Conservation (phyloP, 2,888 invertebrate genomes). For the Ormyrus rosae region DNA sequence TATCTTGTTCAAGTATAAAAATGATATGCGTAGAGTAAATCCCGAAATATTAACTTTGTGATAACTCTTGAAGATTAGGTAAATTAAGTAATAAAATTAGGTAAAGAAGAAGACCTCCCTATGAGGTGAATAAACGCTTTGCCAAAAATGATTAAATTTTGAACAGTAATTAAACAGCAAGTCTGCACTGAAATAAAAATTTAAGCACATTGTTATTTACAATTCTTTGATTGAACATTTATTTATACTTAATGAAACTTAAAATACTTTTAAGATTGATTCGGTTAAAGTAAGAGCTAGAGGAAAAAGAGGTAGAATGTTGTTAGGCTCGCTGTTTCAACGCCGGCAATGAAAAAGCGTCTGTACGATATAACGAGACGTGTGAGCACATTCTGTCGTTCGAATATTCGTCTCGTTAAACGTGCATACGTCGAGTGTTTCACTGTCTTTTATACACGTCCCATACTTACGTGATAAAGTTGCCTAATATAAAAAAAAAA, state of each 20-base stretch:
- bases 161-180: too few relatives aligned
- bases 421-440: constrained; percentile 51
- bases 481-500: neutral
- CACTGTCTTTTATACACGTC: constrained; percentile 4
- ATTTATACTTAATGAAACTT: constrained; percentile 19
- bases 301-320: constrained; percentile 51
- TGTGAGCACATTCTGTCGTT: constrained; percentile 50
- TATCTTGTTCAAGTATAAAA: neutral
- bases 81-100: neutral
- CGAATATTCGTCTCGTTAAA: constrained; percentile 57
- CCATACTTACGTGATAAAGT: constrained; percentile 16
- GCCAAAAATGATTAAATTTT: too few relatives aligned
- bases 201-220: too few relatives aligned
- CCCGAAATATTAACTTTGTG: neutral
- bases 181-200: too few relatives aligned
- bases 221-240: too few relatives aligned
- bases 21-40: neutral
- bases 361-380: constrained; percentile 53
- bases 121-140: too few relatives aligned
- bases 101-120: too few relatives aligned
- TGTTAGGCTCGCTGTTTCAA: constrained; percentile 37
- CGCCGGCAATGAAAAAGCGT: constrained; percentile 27
- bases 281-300: constrained; percentile 26
- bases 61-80: constrained; percentile 18
- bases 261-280: constrained; percentile 21